A percentile compares a stretch with the other conserved stretches of the same genome.
phyloP scores from a whole-genome alignment of 1,140 invertebrate genomes.

The Bombus picipes region DNA sequence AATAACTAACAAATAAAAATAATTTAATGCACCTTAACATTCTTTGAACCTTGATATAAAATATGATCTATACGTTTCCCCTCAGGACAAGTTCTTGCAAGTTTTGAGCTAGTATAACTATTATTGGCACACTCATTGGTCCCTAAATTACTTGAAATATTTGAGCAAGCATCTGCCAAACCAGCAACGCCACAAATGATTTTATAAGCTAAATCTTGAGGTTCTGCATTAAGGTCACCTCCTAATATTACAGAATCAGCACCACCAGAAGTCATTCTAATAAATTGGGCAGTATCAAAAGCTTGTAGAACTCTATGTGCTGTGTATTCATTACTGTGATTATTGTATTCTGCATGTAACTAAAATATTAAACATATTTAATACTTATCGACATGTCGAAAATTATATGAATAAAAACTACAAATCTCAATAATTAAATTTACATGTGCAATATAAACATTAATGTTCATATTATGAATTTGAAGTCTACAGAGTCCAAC shows the following conservation, averaged over 20 bases:
- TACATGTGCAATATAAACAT: constrained; percentile 97
- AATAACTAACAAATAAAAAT: constrained; percentile 22
- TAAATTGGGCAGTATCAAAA: constrained; percentile 96
- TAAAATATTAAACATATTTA: constrained; percentile 73
- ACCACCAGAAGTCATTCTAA: constrained; percentile 90
- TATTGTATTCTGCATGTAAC: constrained; percentile 97
- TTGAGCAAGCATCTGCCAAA: constrained; percentile 78
- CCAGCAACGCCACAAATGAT: constrained; percentile 84
- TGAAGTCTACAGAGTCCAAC: constrained; percentile 93
- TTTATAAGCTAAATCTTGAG: constrained; percentile 92
- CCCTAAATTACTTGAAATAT: constrained; percentile 76
- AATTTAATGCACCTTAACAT: constrained; percentile 80
- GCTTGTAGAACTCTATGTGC: constrained; percentile 95
- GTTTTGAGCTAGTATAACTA: constrained; percentile 87
- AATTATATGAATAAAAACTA: background rate
- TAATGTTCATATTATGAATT: constrained; percentile 87
- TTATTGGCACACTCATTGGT: constrained; percentile 93
- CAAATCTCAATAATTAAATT: constrained; percentile 76
- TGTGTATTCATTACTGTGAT: constrained; percentile 92
- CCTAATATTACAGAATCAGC: constrained; percentile 93
- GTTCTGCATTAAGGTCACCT: constrained; percentile 96
- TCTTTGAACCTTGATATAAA: constrained; percentile 86
- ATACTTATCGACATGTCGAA: background rate
- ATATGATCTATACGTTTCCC: constrained; percentile 97
- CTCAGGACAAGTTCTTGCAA: constrained; percentile 84